A percentile compares a stretch with the other conserved stretches of the same genome.
Evolutionary conservation across 2,113 vertebrate species (phyloP).

Genomic region (Ailurus styani): DNA sequence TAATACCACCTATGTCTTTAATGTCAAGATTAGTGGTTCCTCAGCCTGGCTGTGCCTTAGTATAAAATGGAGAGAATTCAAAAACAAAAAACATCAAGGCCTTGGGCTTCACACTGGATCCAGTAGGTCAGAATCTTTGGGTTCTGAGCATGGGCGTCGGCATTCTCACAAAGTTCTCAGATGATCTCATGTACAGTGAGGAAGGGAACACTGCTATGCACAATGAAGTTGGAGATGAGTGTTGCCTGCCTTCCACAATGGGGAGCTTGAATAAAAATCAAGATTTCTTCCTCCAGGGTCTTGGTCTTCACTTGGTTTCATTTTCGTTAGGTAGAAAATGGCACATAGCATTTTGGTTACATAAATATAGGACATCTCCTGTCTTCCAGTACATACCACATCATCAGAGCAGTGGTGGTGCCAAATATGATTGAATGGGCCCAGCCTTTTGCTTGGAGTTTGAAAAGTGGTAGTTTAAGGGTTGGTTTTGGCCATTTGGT

Average conservation of each 20-base stretch:
- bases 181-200: neutral
- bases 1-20: neutral
- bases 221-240: no score
- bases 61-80: neutral
- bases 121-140: neutral
- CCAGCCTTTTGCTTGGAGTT: neutral
- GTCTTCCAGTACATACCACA: neutral
- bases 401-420: neutral
- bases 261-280: neutral
- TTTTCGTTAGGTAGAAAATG: neutral
- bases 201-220: fast-evolving
- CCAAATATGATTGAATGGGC: neutral
- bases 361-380: neutral
- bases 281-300: neutral
- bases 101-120: neutral
- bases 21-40: neutral
- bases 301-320: neutral
- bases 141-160: neutral
- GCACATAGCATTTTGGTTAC: neutral
- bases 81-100: neutral
- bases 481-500: neutral
- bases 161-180: neutral
- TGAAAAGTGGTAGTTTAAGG: neutral
- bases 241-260: no score
- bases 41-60: neutral